phyloP scores from a whole-genome alignment of 2,797 vertebrate genomes.

The Tadarida brasiliensis region DNA sequence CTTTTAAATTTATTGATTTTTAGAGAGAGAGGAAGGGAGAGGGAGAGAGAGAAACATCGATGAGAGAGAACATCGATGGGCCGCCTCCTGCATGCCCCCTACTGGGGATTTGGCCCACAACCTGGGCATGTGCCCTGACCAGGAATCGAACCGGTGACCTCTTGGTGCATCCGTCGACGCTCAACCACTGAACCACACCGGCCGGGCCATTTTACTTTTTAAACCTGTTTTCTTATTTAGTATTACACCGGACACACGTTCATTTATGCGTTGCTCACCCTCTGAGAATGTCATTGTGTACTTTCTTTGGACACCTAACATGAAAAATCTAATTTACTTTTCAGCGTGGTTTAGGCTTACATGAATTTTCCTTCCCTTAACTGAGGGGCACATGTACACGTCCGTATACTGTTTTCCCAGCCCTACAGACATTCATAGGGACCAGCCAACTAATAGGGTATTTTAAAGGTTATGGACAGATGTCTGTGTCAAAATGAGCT shows the following conservation, averaged over 20 bases:
- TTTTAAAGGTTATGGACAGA: constrained; percentile 32
- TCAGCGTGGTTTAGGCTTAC: not conserved
- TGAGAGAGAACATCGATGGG: no score
- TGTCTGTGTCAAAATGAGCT: constrained; percentile 57
- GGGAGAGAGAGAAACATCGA: no score
- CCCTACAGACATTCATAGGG: not conserved
- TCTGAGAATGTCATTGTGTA: not conserved
- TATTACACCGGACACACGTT: not conserved
- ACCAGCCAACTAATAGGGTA: not conserved
- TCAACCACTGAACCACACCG: no score
- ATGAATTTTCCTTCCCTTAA: not conserved
- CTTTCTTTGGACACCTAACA: not conserved
- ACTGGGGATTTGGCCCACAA: no score
- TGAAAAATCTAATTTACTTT: constrained; percentile 9
- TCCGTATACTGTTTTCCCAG: not conserved
- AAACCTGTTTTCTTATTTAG: not conserved
- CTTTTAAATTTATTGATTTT: no score
- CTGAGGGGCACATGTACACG: not conserved
- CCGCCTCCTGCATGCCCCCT: no score
- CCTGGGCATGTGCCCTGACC: no score
- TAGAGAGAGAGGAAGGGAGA: no score
- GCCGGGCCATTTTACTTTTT: not conserved
- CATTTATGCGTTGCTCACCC: not conserved
- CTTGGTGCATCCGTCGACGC: no score
- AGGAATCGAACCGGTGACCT: no score